A percentile compares a stretch with the other conserved stretches of the same genome.
These are phyloP conservation scores for Coracopsis vasa DNA, from an alignment of 2,113 vertebrate species.

Conservation along the genomic window DNA sequence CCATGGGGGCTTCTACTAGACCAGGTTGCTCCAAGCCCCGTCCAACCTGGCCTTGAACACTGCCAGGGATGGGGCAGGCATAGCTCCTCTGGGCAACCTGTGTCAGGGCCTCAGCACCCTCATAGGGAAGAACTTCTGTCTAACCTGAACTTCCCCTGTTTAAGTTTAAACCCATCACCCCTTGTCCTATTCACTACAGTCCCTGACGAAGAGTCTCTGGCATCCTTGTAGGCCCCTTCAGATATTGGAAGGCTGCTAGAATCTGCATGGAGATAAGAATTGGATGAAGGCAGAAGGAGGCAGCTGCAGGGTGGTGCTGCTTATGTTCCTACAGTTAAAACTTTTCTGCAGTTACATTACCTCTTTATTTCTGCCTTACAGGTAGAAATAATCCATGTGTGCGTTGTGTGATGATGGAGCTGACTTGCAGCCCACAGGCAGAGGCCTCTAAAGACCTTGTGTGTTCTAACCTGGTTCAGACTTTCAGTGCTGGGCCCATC, in stretches of 20 bases:
- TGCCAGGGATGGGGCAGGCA: not conserved
- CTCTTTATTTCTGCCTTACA: slow-evolving; percentile 38
- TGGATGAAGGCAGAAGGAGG: not conserved
- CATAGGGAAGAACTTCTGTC: not conserved
- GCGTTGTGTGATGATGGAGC: slow-evolving; percentile 89
- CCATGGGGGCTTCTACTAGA: not conserved
- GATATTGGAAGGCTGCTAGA: not conserved
- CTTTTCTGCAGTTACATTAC: not conserved
- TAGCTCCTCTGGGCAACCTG: not conserved
- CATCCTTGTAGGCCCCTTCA: not conserved
- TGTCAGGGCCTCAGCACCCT: not conserved
- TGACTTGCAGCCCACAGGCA: slow-evolving; percentile 76
- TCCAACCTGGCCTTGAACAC: not conserved
- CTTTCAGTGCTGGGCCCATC: slow-evolving; percentile 85
- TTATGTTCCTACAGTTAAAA: not conserved
- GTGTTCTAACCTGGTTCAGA: slow-evolving; percentile 86
- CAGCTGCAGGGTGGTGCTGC: not conserved
- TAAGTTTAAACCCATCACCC: not conserved
- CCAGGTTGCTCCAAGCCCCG: not conserved
- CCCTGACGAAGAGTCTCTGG: not conserved
- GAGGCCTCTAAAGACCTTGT: slow-evolving; percentile 71
- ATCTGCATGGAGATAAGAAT: accelerated
- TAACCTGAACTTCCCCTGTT: not conserved
- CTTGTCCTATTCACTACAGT: not conserved
- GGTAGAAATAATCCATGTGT: slow-evolving; percentile 84